These are phyloP conservation scores for Acanthurus leucopareius DNA, from an alignment of 2,797 vertebrate species.

Conservation along the genomic window DNA sequence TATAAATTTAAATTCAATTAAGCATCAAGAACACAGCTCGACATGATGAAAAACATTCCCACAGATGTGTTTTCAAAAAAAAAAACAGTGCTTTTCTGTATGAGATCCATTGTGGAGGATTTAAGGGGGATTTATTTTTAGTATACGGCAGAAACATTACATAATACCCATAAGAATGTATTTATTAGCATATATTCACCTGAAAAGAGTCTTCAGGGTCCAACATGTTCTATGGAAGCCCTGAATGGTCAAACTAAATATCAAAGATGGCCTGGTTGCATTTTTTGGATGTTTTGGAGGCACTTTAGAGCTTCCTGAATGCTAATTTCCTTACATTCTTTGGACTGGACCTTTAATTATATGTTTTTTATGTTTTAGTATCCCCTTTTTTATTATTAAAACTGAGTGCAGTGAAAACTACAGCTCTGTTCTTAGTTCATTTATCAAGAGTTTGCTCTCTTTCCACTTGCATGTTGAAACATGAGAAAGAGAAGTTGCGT, in stretches of 20 bases:
- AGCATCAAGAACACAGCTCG: neutral
- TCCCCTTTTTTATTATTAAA: neutral
- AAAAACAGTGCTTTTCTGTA: neutral
- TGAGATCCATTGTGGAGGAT: no score
- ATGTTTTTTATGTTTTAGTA: neutral
- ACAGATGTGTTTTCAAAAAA: neutral
- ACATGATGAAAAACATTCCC: neutral
- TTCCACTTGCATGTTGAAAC: slow-evolving; percentile 9
- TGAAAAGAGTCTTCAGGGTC: no score
- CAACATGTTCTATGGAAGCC: no score
- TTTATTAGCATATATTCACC: no score
- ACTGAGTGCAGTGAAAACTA: neutral
- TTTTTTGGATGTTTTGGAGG: no score
- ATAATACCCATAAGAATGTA: no score
- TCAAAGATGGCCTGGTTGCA: no score
- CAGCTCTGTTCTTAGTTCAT: neutral
- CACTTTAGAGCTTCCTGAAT: no score
- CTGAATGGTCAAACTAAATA: no score
- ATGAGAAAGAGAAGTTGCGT: slow-evolving; percentile 28
- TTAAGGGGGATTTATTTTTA: no score
- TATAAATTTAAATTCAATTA: slow-evolving; percentile 10
- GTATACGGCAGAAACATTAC: no score
- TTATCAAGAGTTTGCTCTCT: neutral
- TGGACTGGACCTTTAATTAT: neutral
- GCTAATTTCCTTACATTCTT: no score